Evolutionary conservation across 2,888 invertebrate genomes (phyloP), one percentile per base, ranked within the genome.

Genomic region (Drosophila anomelani): DNA sequence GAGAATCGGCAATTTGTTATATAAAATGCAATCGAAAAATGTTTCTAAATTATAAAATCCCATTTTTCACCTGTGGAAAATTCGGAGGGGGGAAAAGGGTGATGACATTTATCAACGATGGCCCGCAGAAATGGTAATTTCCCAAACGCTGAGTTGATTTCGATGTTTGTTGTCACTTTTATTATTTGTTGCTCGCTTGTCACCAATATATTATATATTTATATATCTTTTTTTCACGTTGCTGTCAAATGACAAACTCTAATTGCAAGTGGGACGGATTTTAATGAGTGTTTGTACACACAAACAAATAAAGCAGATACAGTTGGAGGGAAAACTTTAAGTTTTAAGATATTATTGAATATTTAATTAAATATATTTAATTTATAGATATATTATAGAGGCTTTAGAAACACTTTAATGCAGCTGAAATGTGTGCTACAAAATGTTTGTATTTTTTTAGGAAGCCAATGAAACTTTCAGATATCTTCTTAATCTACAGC

Each of bases 201-300:
- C 74, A 75, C 81, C 85, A 81, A 84, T 79, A 81, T 85, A 39
- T 43, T 67, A 43, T 47, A 67, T 64, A 57, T 61, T 34, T 62
- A 59, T 23, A 1, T 44, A 17, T 17, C 15, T 44, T 15, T 44
- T 4, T 66, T 85, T 77, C 68, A 23, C 59, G 47, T 47, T 68
- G 77, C 81, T 77, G 83, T 43, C 87, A 88, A 88, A 78, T 88
- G 87, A 84, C 85, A 88, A 81, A 86, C 85, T 88, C 76, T 85
- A 85, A 85, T 85, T 85, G 85, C 87, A 81, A 81, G 78, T 79
- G 87, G 78, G 75, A 85, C 85, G 77, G 72, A 76, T 85, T 85
- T 85, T 85, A 85, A 85, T 85, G 85, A 85, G 66, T 68, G 57
- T 57, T 57, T 66, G 57, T 57, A 54, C 51, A 60, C 38, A 55